Base-by-base conservation (phyloP, 1,140 invertebrate species). In the Hermetia illucens region DNA sequence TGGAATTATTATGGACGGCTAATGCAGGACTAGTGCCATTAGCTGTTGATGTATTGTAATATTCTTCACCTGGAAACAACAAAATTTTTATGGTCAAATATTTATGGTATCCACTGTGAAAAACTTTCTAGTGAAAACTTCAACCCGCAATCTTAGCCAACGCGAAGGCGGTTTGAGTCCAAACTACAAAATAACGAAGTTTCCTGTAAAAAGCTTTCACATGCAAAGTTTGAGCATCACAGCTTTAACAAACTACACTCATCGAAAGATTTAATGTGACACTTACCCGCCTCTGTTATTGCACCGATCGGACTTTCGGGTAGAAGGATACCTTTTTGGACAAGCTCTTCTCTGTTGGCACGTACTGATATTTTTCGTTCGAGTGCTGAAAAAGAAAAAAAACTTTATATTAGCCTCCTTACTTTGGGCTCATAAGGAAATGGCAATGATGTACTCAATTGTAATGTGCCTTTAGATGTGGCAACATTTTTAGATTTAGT, bases 321-420 rank as follows among this genome's bases (percentile, higher is more conserved):
- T 51, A 88, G 62, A 39, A 97, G 69, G 50, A 97, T 94, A 50
- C 91, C 91, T 71, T 93, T 94, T 68, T 90, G 82, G 59, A 96
- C 86, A 69, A 97, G 72, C 63, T 95, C 91, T 65, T 95, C 90
- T 68, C 90, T 77, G 69, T 89, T 92, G 53, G 88, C 86, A 69
- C 92, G 78, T 69, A 95, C 86, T 55, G 91, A 95, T 68, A 97
- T 95, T 71, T 94, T 95, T 60, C 91, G 77, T 71, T 97, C 92
- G 68, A 97, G 75, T 48, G 89, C 91, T 95, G 66, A 38, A 68
- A 72, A 40, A 35, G 13, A 38, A 43, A 50, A 42, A 17, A 24
- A 42, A 27, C n/a, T 8, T 27, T 8, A 27, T n/a, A 27, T 27
- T 27, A 9, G 24, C 24, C n/a, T 27, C 24, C 8, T 27, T 9